Percentiles rank a stretch among this genome's conserved stretches.
Conservation (phyloP, 2,888 invertebrate genomes). For the Tryphoninae sp. region DNA sequence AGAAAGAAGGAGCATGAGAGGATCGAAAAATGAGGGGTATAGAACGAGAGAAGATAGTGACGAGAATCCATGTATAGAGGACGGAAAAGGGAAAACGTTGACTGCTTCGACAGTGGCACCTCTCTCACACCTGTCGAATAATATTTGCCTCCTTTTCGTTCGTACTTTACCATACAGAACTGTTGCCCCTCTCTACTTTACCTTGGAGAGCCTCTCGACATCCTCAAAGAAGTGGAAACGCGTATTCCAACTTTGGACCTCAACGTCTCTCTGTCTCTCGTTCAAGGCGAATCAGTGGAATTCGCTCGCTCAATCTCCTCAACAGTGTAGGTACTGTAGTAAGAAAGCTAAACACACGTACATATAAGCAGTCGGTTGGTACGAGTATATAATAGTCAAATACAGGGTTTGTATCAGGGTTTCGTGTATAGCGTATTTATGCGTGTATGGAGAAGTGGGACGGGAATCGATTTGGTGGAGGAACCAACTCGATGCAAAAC, state of each 20-base stretch:
- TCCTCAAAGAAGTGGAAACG: background rate
- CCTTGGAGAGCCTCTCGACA: background rate
- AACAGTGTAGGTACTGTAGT: background rate
- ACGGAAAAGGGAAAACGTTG: conserved; percentile 9
- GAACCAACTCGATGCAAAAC: conserved; percentile 22
- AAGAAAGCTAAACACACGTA: background rate
- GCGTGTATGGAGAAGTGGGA: conserved; percentile 12
- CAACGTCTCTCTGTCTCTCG: background rate
- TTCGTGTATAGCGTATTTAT: background rate
- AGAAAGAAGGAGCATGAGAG: background rate
- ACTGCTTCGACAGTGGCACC: conserved; percentile 5
- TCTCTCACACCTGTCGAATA: conserved; percentile 39
- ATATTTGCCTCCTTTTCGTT: conserved; percentile 23
- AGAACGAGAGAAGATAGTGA: background rate
- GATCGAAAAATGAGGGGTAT: conserved; percentile 4
- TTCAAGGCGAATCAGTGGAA: background rate
- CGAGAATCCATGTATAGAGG: background rate
- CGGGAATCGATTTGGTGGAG: conserved; percentile 12
- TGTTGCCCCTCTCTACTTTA: background rate
- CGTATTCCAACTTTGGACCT: background rate
- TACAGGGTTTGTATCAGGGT: background rate
- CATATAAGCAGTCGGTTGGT: background rate
- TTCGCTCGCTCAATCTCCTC: background rate
- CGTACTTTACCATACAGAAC: background rate
- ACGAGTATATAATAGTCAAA: too few species aligned